Evolutionary conservation across 1,140 invertebrate genomes (phyloP).

Genomic region (Pectinophora gossypiella): DNA sequence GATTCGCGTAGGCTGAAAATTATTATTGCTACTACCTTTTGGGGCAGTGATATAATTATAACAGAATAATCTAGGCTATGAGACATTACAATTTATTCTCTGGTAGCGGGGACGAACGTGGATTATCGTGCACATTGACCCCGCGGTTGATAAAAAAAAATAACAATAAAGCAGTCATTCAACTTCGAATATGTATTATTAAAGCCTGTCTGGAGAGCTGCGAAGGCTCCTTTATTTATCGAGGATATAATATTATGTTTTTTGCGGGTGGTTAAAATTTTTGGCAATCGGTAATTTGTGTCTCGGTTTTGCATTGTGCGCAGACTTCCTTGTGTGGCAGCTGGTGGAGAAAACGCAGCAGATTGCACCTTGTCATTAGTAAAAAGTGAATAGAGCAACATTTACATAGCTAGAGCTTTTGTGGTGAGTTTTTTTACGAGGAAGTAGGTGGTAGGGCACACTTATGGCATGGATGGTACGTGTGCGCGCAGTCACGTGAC

Average conservation of each 20-base stretch:
- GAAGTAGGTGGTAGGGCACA: constrained; percentile 21
- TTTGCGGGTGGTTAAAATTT: constrained; percentile 36
- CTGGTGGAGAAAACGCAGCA: constrained; percentile 52
- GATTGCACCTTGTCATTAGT: constrained; percentile 46
- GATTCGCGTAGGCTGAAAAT: not conserved
- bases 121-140: constrained; percentile 18
- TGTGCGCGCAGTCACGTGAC: constrained; percentile 34
- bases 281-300: constrained; percentile 48
- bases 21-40: not conserved
- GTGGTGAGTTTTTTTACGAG: constrained; percentile 42
- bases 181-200: constrained; percentile 38
- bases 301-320: constrained; percentile 28
- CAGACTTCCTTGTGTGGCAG: constrained; percentile 53
- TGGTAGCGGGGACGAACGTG: constrained; percentile 19
- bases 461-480: constrained; percentile 17
- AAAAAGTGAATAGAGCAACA: constrained; percentile 50
- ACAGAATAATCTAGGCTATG: constrained; percentile 15
- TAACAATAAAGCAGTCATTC: constrained; percentile 47
- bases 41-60: constrained; percentile 24
- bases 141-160: constrained; percentile 29
- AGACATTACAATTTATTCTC: constrained; percentile 24
- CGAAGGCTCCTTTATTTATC: constrained; percentile 10
- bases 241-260: constrained; percentile 14
- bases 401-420: constrained; percentile 46
- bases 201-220: constrained; percentile 20